These are phyloP conservation scores for Leptocoma aspasia DNA, from an alignment of 2,113 vertebrate genomes.

Conservation along the genomic window DNA sequence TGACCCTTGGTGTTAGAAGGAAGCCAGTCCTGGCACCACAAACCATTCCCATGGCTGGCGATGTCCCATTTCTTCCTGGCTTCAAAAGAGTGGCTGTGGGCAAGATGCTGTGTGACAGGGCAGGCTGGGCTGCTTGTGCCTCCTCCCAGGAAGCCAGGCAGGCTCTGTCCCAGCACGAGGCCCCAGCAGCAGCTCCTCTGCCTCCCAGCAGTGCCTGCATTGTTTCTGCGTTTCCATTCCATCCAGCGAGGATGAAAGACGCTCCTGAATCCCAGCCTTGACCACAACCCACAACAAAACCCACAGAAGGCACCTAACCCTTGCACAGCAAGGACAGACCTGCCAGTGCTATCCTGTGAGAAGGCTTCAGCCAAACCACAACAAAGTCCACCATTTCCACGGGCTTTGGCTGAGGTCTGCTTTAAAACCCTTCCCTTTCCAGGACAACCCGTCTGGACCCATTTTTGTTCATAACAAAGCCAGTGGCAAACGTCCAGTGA, in stretches of 20 bases:
- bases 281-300: background rate
- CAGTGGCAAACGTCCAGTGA: fast-evolving
- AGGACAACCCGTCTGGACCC: background rate
- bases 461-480: background rate
- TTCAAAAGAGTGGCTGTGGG: background rate
- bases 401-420: background rate
- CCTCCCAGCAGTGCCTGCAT: background rate
- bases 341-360: background rate
- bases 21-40: background rate
- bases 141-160: background rate
- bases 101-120: fast-evolving
- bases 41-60: background rate
- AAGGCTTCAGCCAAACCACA: background rate
- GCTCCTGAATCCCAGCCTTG: background rate
- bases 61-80: background rate
- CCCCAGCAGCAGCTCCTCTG: background rate
- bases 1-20: fast-evolving
- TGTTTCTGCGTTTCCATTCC: background rate
- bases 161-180: fast-evolving
- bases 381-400: background rate
- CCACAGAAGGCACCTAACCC: background rate
- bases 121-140: background rate
- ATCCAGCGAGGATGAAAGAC: fast-evolving
- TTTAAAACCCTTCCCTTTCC: background rate
- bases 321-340: fast-evolving